Evolutionary conservation across 2,113 vertebrate genomes (phyloP).

Genomic region (Ciconia boyciana): DNA sequence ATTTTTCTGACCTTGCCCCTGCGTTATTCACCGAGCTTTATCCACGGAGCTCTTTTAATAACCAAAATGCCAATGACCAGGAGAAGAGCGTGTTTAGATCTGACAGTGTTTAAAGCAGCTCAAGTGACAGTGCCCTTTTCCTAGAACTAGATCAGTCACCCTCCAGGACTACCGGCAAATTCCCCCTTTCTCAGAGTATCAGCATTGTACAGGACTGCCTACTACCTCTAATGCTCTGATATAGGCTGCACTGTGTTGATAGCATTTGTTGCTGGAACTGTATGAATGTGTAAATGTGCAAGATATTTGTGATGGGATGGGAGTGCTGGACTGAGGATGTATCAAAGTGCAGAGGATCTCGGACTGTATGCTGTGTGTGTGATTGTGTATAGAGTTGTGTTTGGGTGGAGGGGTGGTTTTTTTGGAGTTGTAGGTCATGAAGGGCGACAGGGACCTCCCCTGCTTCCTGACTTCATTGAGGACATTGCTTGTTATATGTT

Average conservation of each 20-base stretch:
- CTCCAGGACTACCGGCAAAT: not conserved
- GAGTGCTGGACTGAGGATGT: not conserved
- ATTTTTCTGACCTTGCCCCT: not conserved
- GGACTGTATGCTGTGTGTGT: not conserved
- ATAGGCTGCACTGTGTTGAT: not conserved
- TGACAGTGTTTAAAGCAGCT: not conserved
- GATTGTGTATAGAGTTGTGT: not conserved
- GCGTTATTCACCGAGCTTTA: not conserved
- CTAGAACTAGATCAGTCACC: not conserved
- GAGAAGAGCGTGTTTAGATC: not conserved
- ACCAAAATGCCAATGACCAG: not conserved
- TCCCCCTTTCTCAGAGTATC: not conserved
- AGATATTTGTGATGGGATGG: not conserved
- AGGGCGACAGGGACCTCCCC: not conserved
- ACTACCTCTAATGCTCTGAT: not conserved
- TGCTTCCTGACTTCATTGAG: not conserved
- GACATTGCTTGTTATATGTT: not conserved
- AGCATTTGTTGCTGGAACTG: not conserved
- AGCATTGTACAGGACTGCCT: not conserved
- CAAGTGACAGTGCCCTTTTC: slow-evolving; percentile 21
- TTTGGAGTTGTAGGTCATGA: not conserved
- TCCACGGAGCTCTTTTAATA: not conserved
- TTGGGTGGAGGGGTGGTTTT: not conserved
- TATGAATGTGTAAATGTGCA: not conserved
- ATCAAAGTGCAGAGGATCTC: not conserved